Percentiles rank a stretch among this genome's conserved stretches.
These are phyloP conservation scores for Autographa pulchrina DNA, from an alignment of 2,888 invertebrate species.

Conservation along the genomic window DNA sequence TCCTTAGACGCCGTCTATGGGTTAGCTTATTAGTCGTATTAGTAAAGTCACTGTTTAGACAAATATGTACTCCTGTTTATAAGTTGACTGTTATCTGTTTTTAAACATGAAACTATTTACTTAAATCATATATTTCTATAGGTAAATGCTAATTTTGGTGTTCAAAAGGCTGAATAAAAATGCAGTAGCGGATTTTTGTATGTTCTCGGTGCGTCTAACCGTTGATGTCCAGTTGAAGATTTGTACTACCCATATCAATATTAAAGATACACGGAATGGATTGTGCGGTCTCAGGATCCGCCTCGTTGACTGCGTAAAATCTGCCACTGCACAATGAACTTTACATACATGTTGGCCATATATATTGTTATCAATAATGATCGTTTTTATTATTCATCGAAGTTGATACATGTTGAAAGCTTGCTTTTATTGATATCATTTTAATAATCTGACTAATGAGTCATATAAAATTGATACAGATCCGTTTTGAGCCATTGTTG, in stretches of 20 bases:
- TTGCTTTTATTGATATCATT: slow-evolving; percentile 29
- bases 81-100: slow-evolving; percentile 41
- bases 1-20: slow-evolving; percentile 50
- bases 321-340: slow-evolving; percentile 28
- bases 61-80: slow-evolving; percentile 42
- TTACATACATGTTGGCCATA: slow-evolving; percentile 10
- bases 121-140: slow-evolving; percentile 57
- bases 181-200: slow-evolving; percentile 37
- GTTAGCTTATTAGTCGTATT: slow-evolving; percentile 45
- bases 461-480: too few relatives aligned
- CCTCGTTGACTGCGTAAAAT: slow-evolving; percentile 13
- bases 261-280: slow-evolving; percentile 15
- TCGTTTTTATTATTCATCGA: slow-evolving; percentile 40
- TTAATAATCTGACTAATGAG: neutral
- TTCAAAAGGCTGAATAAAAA: slow-evolving; percentile 30
- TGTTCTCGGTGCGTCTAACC: slow-evolving; percentile 17
- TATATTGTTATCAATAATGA: slow-evolving; percentile 25
- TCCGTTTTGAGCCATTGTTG: slow-evolving; percentile 19
- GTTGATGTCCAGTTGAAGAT: slow-evolving; percentile 39
- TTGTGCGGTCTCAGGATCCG: neutral
- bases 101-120: slow-evolving; percentile 42
- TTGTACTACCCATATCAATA: slow-evolving; percentile 42
- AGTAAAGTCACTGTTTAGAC: slow-evolving; percentile 50
- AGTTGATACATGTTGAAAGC: slow-evolving; percentile 32
- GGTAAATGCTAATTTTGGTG: slow-evolving; percentile 43